Conservation (phyloP, 2,888 invertebrate species). For the Luffia ferchaultella region DNA sequence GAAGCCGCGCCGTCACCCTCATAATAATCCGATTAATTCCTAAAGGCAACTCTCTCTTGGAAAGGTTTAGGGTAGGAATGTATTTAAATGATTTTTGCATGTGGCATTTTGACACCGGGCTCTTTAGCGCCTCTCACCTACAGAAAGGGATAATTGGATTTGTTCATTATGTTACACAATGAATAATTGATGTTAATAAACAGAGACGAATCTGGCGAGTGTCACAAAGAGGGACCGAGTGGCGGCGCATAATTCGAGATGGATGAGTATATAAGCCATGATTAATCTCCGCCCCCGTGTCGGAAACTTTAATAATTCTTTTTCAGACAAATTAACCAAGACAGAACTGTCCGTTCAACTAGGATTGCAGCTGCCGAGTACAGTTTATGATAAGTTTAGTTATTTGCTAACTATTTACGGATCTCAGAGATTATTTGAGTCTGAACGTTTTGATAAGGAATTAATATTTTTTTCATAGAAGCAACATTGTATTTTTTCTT, state of each 20-base stretch:
- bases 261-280: background rate
- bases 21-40: slow-evolving; percentile 46
- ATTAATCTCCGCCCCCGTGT: background rate
- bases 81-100: slow-evolving; percentile 49
- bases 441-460: no score
- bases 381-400: background rate
- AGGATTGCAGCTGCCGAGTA: background rate
- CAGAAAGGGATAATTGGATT: slow-evolving; percentile 6
- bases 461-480: no score
- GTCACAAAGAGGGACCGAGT: background rate
- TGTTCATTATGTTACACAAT: slow-evolving; percentile 41
- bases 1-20: background rate
- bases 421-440: no score
- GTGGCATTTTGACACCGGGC: slow-evolving; percentile 38
- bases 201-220: background rate
- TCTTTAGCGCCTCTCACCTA: slow-evolving; percentile 19
- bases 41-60: slow-evolving; percentile 33
- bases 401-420: background rate
- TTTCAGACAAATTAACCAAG: background rate
- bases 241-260: background rate
- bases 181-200: slow-evolving; percentile 33
- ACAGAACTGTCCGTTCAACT: background rate
- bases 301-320: background rate
- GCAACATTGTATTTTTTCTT: no score
- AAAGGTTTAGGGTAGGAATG: slow-evolving; percentile 28